phyloP scores from a whole-genome alignment of 2,888 invertebrate genomes.

The Drosophila algonquin region DNA sequence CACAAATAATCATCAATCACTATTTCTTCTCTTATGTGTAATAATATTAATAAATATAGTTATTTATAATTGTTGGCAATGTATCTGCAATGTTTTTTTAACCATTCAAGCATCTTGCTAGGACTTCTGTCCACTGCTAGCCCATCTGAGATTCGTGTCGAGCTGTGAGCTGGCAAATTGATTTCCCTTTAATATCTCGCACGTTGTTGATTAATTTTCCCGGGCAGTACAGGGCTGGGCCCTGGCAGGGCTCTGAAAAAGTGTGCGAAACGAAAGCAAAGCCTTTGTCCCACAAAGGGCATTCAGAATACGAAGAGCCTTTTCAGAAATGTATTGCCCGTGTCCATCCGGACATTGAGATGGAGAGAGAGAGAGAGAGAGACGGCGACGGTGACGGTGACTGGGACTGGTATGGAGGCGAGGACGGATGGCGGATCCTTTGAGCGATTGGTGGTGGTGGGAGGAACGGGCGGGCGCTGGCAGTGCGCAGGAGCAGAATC shows the following conservation, averaged over 20 bases:
- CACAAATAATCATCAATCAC: too few species aligned
- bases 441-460: conserved; percentile 48
- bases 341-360: conserved; percentile 25
- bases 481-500: conserved; percentile 72
- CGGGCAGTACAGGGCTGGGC: conserved; percentile 12
- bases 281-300: conserved; percentile 73
- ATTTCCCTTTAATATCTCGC: conserved; percentile 71
- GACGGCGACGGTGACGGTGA: background rate
- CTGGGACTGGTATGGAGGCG: background rate
- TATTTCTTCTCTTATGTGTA: too few species aligned
- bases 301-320: conserved; percentile 71
- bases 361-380: background rate
- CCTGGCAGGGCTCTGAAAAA: conserved; percentile 44
- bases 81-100: background rate
- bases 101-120: too few species aligned
- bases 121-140: background rate
- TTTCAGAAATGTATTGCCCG: conserved; percentile 65
- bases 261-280: conserved; percentile 55
- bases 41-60: too few species aligned
- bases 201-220: conserved; percentile 79
- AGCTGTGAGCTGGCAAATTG: conserved; percentile 24
- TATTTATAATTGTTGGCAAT: background rate
- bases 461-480: conserved; percentile 20
- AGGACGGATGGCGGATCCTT: conserved; percentile 45
- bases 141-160: conserved; percentile 7